Evolutionary conservation across 2,888 invertebrate genomes (phyloP).

Genomic region (Apeira syringaria): DNA sequence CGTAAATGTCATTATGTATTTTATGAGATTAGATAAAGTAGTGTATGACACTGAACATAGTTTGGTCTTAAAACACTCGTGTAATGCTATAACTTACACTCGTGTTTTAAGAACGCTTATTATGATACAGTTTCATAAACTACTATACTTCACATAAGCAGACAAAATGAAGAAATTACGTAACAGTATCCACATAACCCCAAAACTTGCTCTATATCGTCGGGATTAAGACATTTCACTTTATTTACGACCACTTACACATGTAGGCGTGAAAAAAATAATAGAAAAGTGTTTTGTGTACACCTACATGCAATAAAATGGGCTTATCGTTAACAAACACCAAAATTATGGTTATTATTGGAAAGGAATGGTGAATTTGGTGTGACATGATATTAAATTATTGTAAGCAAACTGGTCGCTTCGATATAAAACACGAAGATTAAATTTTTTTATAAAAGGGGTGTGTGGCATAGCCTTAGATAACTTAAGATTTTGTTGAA

Average conservation of each 20-base stretch:
- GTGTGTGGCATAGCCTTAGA: too few relatives aligned
- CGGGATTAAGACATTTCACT: constrained; percentile 45
- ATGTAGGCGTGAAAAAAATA: constrained; percentile 30
- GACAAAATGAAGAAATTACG: too few relatives aligned
- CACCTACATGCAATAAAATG: constrained; percentile 38
- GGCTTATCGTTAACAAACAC: constrained; percentile 41
- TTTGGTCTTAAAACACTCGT: too few relatives aligned
- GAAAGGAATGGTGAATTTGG: constrained; percentile 21
- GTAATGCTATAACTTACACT: too few relatives aligned
- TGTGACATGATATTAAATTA: constrained; percentile 16
- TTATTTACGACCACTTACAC: constrained; percentile 33
- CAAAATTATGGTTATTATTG: constrained; percentile 9
- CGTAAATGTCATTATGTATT: too few relatives aligned
- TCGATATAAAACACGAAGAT: not conserved
- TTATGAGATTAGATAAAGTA: too few relatives aligned
- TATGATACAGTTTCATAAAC: too few relatives aligned
- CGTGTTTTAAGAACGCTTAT: too few relatives aligned
- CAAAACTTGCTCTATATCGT: constrained; percentile 30
- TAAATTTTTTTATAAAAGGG: too few relatives aligned
- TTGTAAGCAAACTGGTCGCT: not conserved
- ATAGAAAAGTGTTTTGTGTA: constrained; percentile 23
- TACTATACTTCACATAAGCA: too few relatives aligned
- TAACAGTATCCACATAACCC: constrained; percentile 16
- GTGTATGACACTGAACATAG: too few relatives aligned
- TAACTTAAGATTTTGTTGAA: too few relatives aligned